Percentiles rank a stretch among this genome's conserved stretches.
Conservation (phyloP, 2,797 vertebrate species). For the Prunella strophiata region DNA sequence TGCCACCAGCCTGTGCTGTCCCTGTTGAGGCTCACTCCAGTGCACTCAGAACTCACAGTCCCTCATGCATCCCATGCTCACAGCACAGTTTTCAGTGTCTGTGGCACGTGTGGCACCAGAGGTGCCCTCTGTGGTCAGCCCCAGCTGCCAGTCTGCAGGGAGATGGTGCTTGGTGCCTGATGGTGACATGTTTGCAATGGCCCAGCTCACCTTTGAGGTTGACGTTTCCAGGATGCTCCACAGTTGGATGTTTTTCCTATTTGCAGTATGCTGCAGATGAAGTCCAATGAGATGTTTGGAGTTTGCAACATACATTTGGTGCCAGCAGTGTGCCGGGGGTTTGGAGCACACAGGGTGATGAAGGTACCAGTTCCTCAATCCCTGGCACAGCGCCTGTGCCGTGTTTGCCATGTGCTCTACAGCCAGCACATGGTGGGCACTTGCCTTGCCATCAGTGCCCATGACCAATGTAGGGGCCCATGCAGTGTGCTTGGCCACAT, state of each 20-base stretch:
- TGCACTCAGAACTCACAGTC: background rate
- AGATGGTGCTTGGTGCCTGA: background rate
- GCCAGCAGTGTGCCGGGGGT: rapidly evolving
- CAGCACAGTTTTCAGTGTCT: background rate
- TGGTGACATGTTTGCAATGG: rapidly evolving
- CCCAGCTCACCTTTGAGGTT: background rate
- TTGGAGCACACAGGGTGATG: background rate
- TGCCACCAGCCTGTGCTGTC: background rate
- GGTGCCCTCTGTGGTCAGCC: rapidly evolving
- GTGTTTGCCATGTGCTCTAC: background rate
- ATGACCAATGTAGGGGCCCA: background rate
- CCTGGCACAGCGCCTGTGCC: rapidly evolving
- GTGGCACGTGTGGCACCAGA: rapidly evolving
- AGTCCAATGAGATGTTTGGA: background rate
- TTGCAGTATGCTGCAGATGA: background rate
- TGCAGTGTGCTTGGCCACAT: background rate
- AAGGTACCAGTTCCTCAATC: background rate
- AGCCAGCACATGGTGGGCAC: background rate
- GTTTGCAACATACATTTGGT: rapidly evolving
- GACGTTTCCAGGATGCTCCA: rapidly evolving
- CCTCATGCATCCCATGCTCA: rapidly evolving
- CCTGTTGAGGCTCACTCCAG: background rate
- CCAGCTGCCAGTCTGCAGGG: background rate
- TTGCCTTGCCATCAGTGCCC: rapidly evolving
- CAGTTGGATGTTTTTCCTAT: rapidly evolving